Percentiles rank a stretch among this genome's conserved stretches.
Evolutionary conservation across 1,140 invertebrate species (phyloP).

Genomic region (Scylla paramamosain): DNA sequence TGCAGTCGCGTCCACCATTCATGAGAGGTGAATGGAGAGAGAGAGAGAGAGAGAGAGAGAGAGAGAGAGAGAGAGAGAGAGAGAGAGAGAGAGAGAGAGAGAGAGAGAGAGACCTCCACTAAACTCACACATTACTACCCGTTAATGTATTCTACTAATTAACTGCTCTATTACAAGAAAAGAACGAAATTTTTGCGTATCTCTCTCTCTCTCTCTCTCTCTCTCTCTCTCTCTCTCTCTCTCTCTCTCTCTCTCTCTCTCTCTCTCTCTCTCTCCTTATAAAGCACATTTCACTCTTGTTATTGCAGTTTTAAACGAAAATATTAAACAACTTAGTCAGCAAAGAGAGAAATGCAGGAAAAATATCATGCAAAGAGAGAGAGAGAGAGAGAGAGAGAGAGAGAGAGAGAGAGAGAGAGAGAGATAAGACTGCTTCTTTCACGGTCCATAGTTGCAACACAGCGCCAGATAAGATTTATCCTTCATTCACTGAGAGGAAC

Average conservation of each 20-base stretch:
- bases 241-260: background rate
- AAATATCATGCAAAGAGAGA: background rate
- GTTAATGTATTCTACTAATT: too few relatives aligned
- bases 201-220: conserved; percentile 35
- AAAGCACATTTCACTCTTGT: background rate
- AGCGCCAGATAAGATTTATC: too few relatives aligned
- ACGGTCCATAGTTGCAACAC: too few relatives aligned
- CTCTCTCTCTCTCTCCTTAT: background rate
- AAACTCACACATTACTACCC: too few relatives aligned
- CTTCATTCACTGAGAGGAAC: background rate
- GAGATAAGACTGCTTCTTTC: background rate
- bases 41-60: background rate
- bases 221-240: conserved; percentile 54
- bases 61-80: conserved; percentile 52
- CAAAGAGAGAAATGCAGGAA: background rate
- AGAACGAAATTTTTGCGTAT: background rate
- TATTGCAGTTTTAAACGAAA: too few relatives aligned
- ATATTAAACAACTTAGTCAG: background rate
- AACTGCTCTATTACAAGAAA: too few relatives aligned
- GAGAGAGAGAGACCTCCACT: conserved; percentile 47
- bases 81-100: conserved; percentile 48
- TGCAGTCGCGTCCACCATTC: too few relatives aligned
- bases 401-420: conserved; percentile 39
- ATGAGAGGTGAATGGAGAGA: background rate
- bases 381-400: conserved; percentile 42